Evolutionary conservation across 1,140 invertebrate species (phyloP).

Genomic region (Aphelenchoides fujianensis): DNA sequence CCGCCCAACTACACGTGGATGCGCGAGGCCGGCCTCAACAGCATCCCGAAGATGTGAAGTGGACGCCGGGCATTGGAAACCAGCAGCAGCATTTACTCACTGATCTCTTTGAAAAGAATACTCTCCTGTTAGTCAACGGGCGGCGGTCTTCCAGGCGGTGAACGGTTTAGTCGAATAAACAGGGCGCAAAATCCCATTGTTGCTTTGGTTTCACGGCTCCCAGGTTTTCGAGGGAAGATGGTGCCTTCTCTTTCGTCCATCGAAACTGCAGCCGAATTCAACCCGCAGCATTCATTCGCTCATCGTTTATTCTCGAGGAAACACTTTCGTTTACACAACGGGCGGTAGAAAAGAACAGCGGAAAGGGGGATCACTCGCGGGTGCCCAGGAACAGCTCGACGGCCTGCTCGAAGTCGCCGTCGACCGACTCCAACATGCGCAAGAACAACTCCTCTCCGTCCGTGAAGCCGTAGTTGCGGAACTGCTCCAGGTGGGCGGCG

Average conservation of each 20-base stretch:
- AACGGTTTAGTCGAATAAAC: background rate
- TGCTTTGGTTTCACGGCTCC: too few relatives aligned
- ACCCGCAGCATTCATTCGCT: too few relatives aligned
- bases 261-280: too few relatives aligned
- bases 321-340: too few relatives aligned
- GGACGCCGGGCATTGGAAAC: too few relatives aligned
- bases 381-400: slow-evolving; percentile 41
- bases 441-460: slow-evolving; percentile 43
- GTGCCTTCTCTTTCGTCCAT: too few relatives aligned
- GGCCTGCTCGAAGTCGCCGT: slow-evolving; percentile 44
- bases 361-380: slow-evolving; percentile 20
- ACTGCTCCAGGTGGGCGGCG: slow-evolving; percentile 36
- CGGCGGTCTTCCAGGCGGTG: too few relatives aligned
- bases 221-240: too few relatives aligned
- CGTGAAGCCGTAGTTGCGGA: slow-evolving; percentile 44
- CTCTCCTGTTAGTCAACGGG: background rate
- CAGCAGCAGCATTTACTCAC: too few relatives aligned
- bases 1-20: slow-evolving; percentile 80
- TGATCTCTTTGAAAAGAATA: background rate
- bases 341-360: background rate
- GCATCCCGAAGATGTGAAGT: slow-evolving; percentile 81
- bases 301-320: too few relatives aligned
- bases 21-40: slow-evolving; percentile 68
- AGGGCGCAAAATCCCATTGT: background rate
- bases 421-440: slow-evolving; percentile 19